Evolutionary conservation across 2,888 invertebrate genomes (phyloP), one percentile per base, ranked within the genome.

Genomic region (Thereva unica): DNA sequence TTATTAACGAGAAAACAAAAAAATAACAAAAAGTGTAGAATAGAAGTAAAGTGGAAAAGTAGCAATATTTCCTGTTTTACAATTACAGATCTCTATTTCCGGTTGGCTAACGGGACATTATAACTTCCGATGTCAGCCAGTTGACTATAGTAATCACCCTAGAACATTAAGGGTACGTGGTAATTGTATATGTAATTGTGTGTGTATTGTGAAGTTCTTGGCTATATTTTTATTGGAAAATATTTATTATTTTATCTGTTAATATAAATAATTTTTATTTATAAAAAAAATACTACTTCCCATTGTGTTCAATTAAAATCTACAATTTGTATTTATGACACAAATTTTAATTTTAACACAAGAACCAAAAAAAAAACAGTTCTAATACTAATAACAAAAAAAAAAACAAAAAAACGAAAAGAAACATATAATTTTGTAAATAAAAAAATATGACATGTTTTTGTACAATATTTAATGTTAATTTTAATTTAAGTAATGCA

Each of bases 81-180:
- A 56, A 65, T 80, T 81, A 72, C 90, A 94, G 93, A 90, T 93
- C 84, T 89, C 88, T 82, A 85, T 89, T 85, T 88, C 90, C 80
- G 96, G 96, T 82, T 97, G 96, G 96, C 88, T 95, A 84, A 91
- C 92, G 82, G 93, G 93, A 82, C 92, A 92, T 82, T 97, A 97
- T 89, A 95, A 90, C 85, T 89, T 91, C 84, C 90, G 90, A 82
- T 97, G 96, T 87, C 94, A 97, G 85, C 95, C 95, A 78, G 95
- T 96, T 83, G 94, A 96, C 87, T 93, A 95, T 87, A 91, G 93
- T 82, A 90, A 90, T 84, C 88, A 89, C 85, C 91, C 93, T 81
- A 89, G 89, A 85, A 92, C 95, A 78, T 84, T 95, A 83, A 88
- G 93, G 89, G 96, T 96, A 89, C 75, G 81, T 81, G 78, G 76